These are phyloP conservation scores for Orthosia incerta DNA, from an alignment of 2,888 invertebrate species.

Conservation along the genomic window DNA sequence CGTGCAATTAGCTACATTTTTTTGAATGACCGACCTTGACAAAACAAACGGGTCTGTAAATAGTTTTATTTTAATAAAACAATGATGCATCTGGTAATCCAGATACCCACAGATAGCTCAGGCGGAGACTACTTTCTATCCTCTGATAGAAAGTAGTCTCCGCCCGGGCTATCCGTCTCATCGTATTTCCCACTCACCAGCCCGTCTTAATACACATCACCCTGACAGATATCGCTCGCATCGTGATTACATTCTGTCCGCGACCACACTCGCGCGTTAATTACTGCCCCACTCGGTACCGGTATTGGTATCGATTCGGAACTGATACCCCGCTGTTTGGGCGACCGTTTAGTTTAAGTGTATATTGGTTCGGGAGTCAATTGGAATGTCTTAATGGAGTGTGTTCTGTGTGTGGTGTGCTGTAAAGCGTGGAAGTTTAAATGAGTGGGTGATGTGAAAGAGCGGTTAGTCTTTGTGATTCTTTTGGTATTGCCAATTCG, in stretches of 20 bases:
- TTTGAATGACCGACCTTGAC: too few species aligned
- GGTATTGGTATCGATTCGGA: conserved; percentile 49
- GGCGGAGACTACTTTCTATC: too few species aligned
- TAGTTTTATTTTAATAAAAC: too few species aligned
- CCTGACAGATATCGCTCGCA: conserved; percentile 49
- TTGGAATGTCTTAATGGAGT: conserved; percentile 56
- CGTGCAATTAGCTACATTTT: too few species aligned
- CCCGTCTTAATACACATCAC: conserved; percentile 12
- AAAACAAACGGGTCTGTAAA: too few species aligned
- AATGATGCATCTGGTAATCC: too few species aligned
- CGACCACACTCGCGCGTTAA: conserved; percentile 47
- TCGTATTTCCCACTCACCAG: not conserved
- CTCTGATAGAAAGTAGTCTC: too few species aligned
- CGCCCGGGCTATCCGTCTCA: too few species aligned
- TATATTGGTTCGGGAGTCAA: conserved; percentile 55
- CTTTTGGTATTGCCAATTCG: not conserved
- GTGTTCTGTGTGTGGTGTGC: not conserved
- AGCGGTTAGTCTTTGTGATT: conserved; percentile 4
- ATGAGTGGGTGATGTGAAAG: conserved; percentile 4
- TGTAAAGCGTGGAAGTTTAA: not conserved
- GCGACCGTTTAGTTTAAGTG: conserved; percentile 50
- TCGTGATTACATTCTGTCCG: conserved; percentile 53
- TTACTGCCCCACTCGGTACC: conserved; percentile 52
- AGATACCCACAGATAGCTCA: too few species aligned
- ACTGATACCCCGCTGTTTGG: conserved; percentile 49